These are phyloP conservation scores for Folsomia candida DNA, from an alignment of 2,888 invertebrate genomes.

Conservation along the genomic window DNA sequence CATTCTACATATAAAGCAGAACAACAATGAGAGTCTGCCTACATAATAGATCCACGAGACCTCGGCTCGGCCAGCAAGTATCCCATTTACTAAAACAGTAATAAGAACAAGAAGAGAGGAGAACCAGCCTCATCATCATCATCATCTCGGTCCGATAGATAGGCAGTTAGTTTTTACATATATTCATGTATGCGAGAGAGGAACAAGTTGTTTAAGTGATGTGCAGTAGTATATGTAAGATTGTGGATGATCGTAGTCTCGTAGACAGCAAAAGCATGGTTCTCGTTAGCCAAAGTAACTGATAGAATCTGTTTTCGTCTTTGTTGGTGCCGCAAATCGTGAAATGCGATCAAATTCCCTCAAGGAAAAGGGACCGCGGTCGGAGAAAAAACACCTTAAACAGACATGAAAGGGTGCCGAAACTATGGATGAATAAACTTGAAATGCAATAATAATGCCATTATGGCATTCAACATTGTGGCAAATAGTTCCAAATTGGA, in stretches of 20 bases:
- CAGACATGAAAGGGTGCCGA: constrained; percentile 48
- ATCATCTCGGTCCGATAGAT: constrained; percentile 19
- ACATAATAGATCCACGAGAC: not conserved
- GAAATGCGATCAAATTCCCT: constrained; percentile 48
- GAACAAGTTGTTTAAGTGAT: constrained; percentile 10
- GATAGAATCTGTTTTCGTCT: constrained; percentile 40
- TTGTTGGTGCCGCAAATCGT: constrained; percentile 48
- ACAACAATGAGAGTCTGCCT: not conserved
- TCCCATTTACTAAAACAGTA: constrained; percentile 5
- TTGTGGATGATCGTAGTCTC: constrained; percentile 3
- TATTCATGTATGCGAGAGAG: constrained; percentile 7
- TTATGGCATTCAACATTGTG: constrained; percentile 18
- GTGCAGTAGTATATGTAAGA: not conserved
- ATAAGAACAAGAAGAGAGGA: not conserved
- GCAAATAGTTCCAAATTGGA: constrained; percentile 13
- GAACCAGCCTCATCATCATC: constrained; percentile 9
- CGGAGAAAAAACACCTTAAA: constrained; percentile 36
- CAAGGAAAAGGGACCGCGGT: constrained; percentile 40
- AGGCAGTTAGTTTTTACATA: constrained; percentile 13
- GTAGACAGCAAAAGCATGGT: constrained; percentile 31
- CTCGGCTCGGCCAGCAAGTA: not conserved
- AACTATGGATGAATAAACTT: constrained; percentile 23
- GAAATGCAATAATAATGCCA: constrained; percentile 21
- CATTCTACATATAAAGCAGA: not conserved
- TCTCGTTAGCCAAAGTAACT: constrained; percentile 46